Conservation (phyloP, 2,113 vertebrate species). For the Seriola aureovittata region DNA sequence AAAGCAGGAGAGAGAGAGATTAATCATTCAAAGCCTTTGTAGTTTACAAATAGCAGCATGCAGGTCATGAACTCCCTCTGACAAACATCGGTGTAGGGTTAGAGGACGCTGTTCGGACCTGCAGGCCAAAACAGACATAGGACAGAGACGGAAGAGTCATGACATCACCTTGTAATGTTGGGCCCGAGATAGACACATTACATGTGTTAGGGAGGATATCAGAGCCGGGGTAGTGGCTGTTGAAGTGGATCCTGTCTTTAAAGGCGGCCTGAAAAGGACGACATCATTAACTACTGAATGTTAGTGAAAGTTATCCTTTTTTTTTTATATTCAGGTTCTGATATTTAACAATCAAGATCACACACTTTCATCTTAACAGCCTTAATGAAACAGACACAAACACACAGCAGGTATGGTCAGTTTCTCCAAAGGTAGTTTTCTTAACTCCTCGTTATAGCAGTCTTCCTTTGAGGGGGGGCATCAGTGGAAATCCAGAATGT, state of each 20-base stretch:
- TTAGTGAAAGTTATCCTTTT: not conserved
- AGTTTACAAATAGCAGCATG: conserved; percentile 69
- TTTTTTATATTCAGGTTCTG: not conserved
- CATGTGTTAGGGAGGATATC: conserved; percentile 93
- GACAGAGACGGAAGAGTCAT: conserved; percentile 9
- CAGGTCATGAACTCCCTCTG: conserved; percentile 61
- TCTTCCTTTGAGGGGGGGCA: too few relatives aligned
- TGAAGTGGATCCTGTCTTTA: conserved; percentile 87
- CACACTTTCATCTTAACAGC: too few relatives aligned
- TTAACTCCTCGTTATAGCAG: too few relatives aligned
- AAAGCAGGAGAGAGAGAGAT: conserved; percentile 56
- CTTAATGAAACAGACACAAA: too few relatives aligned
- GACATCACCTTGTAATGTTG: conserved; percentile 89
- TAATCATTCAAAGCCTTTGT: conserved; percentile 72
- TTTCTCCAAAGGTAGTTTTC: too few relatives aligned
- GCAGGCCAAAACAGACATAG: conserved; percentile 18
- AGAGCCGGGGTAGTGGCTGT: conserved; percentile 87
- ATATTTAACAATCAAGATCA: not conserved
- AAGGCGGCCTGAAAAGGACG: conserved; percentile 85
- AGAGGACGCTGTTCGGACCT: conserved; percentile 26
- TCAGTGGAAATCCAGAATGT: too few relatives aligned
- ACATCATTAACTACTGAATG: not conserved
- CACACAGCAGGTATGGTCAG: too few relatives aligned
- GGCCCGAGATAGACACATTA: conserved; percentile 92
- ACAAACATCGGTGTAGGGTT: conserved; percentile 50